phyloP scores from a whole-genome alignment of 2,797 vertebrate species.

The Paratrypauchen microcephalus region DNA sequence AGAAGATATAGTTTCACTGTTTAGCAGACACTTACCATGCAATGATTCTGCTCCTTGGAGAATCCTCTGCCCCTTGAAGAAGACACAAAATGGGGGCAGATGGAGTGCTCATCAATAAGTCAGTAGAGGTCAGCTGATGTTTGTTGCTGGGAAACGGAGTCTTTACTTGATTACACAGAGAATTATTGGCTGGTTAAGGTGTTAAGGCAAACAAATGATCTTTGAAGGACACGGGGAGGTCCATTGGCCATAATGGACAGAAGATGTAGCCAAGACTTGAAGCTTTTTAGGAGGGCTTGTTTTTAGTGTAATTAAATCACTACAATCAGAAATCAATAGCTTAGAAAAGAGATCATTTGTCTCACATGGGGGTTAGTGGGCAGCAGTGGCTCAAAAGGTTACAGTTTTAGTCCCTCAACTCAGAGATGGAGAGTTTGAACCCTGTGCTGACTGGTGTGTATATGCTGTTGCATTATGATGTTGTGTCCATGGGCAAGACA shows the following conservation, averaged over 20 bases:
- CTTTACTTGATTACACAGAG: slow-evolving; percentile 42
- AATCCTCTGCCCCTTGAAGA: slow-evolving; percentile 29
- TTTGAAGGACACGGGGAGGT: slow-evolving; percentile 46
- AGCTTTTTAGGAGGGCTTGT: not conserved
- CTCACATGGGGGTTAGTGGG: not conserved
- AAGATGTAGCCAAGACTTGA: not conserved
- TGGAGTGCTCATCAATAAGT: slow-evolving; percentile 58
- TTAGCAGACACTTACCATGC: slow-evolving; percentile 60
- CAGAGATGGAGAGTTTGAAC: not conserved
- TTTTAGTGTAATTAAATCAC: not conserved
- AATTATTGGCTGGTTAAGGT: slow-evolving; percentile 49
- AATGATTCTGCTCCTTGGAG: slow-evolving; percentile 46
- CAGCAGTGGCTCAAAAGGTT: not conserved
- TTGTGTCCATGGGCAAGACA: not conserved
- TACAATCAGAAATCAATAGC: not conserved
- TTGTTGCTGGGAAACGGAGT: slow-evolving; percentile 39
- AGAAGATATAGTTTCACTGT: slow-evolving; percentile 47
- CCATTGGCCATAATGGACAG: not conserved
- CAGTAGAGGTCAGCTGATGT: slow-evolving; percentile 37
- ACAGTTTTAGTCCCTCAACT: not conserved
- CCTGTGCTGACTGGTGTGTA: not conserved
- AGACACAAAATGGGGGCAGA: slow-evolving; percentile 40
- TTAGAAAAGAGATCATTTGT: not conserved
- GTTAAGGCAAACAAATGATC: slow-evolving; percentile 41
- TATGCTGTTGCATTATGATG: not conserved